Conservation (phyloP, 2,888 invertebrate species). For the Diarsia brunnea region DNA sequence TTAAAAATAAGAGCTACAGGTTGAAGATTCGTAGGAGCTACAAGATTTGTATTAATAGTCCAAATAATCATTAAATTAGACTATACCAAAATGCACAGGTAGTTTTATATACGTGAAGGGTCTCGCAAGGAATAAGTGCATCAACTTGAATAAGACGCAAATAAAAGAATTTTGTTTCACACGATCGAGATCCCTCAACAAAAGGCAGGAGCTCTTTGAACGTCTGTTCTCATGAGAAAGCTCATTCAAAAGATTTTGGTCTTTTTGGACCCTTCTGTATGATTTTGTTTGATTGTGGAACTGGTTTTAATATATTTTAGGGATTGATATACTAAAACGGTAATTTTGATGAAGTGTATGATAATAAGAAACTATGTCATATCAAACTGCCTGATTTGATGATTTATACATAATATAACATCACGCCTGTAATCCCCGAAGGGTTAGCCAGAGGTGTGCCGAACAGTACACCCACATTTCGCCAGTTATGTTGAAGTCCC, state of each 20-base stretch:
- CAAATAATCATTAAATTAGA: not conserved
- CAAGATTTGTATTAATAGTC: not conserved
- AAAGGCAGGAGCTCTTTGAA: conserved; percentile 55
- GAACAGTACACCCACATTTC: no score
- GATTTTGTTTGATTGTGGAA: conserved; percentile 5
- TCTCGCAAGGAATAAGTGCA: conserved; percentile 28
- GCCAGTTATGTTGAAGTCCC: no score
- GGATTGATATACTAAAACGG: not conserved
- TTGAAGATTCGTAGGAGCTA: not conserved
- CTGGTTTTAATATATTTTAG: not conserved
- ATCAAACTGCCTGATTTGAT: not conserved
- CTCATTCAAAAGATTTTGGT: conserved; percentile 50
- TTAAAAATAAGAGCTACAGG: not conserved
- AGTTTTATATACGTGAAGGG: conserved; percentile 14
- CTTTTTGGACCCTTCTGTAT: conserved; percentile 42
- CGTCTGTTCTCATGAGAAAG: conserved; percentile 64
- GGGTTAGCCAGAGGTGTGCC: no score
- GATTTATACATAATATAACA: not conserved
- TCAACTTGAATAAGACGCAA: conserved; percentile 38
- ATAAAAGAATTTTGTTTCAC: conserved; percentile 59
- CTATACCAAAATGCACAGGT: conserved; percentile 4
- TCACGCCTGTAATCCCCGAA: no score
- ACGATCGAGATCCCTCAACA: conserved; percentile 56
- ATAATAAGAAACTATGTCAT: not conserved
- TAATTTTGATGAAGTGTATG: not conserved